Evolutionary conservation across 1,140 invertebrate species (phyloP), one percentile per base, ranked within the genome.

Genomic region (Drosophila simulans): DNA sequence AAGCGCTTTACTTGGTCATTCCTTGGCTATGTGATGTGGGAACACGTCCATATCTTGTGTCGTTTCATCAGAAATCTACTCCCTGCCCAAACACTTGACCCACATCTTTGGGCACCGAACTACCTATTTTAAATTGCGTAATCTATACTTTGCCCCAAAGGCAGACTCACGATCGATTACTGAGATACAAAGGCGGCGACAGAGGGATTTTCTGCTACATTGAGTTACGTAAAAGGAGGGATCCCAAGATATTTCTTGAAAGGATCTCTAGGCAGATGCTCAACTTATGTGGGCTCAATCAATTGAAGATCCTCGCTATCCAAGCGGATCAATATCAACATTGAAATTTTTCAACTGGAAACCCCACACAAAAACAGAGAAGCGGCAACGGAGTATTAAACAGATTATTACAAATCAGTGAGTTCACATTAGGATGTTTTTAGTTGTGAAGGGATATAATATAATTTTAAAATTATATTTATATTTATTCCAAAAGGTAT

Each of bases 161-260:
- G 64, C 64, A 68, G 58, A 20, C 34, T 42, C 42, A 72, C 35
- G 68, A 80, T 77, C 62, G 46, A 59, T 62, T 49, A 35, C 12
- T 35, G 51, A 48, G 56, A 39, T 17, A 49, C 20, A 64, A 42
- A 8, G 13, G 45, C 46, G 45, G 48, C 12, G 17, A 48, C 66
- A 58, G 55, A 48, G 48, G 60, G 60, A 81, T 81, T 86, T 85
- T 86, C 66, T 70, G 81, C 77, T 85, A 86, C 77, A 85, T 85
- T 85, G 64, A 73, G 43, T 73, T 60, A 56, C 51, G 45, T 63
- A 52, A 71, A 80, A 70, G 56, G 43, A 62, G 43, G 37, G 55
- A 63, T 56, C 37, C 34, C 46, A 48, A 45, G 54, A 39, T 37
- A 62, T 48, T 39, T 27, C 53, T 66, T 78, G 11, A 62, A 68